Base-by-base conservation (phyloP, 1,140 invertebrate species). In the Drosophila obscura region DNA sequence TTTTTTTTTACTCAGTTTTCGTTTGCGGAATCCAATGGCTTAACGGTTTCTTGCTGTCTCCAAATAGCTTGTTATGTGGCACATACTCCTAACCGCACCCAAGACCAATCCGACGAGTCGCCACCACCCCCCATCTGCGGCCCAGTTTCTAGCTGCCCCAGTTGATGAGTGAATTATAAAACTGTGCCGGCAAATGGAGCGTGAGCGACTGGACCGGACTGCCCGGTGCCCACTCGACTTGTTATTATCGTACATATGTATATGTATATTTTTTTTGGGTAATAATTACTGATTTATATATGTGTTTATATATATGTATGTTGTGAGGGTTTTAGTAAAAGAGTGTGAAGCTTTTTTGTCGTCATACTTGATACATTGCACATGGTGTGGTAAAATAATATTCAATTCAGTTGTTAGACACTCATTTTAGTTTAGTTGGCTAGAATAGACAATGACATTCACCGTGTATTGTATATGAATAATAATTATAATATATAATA, bases 361-460 rank as follows among this genome's bases (percentile, higher is more conserved):
- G 35, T 51, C 56, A 57, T 61, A 66, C 24, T 66, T 71, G 41
- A 59, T 59, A 62, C 59, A 72, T 64, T 63, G 75, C 80, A 87
- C 87, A 85, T 85, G 81, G 81, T 81, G 76, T 85, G 81, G 81
- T 87, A 85, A 85, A 85, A 87, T 49, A 78, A 78, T 72, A 82
- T 65, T 66, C 56, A 75, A 53, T 61, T 59, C 43, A 35, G 31
- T 53, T 59, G 31, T 49, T 59, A 71, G 62, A 77, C 75, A 62
- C 59, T 74, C 60, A 68, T 13, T 35, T 35, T 0, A 16, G 16
- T 13, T 66, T 66, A 53, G 46, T 66, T 58, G 59, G 59, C 65
- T 60, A 76, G 41, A 64, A 39, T 62, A 72, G 62, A 72, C 73
- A 77, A 71, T 71, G 67, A 69, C 65, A 19, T 58, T 68, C 44